Evolutionary conservation across 2,888 invertebrate species (phyloP).

Genomic region (Microctonus aethiopoides): DNA sequence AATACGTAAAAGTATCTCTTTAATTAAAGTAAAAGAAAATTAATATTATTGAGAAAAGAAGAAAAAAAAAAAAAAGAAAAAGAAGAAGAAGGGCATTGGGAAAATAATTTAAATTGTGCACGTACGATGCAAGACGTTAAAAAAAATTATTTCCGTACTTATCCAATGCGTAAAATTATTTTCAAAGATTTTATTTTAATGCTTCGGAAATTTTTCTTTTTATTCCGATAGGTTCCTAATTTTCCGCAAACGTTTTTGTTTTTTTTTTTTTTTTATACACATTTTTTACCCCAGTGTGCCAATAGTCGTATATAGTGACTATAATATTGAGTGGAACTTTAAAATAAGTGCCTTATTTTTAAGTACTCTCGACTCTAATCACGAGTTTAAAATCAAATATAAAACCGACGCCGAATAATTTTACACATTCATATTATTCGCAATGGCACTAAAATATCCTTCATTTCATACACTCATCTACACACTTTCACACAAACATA

Average conservation of each 20-base stretch:
- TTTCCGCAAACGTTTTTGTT: background rate
- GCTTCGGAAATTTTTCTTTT: background rate
- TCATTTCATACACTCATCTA: background rate
- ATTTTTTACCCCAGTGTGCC: conserved; percentile 2
- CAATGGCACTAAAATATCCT: background rate
- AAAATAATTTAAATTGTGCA: background rate
- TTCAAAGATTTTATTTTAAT: background rate
- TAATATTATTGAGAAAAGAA: conserved; percentile 16
- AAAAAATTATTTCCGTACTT: conserved; percentile 29
- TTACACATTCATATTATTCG: background rate
- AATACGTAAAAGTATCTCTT: background rate
- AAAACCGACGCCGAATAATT: background rate
- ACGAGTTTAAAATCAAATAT: background rate
- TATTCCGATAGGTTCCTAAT: background rate
- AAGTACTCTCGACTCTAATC: background rate
- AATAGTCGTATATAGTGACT: conserved; percentile 7
- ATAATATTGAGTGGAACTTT: background rate
- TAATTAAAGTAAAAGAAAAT: background rate
- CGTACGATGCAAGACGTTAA: background rate
- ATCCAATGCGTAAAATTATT: conserved; percentile 3
- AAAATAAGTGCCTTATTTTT: background rate
- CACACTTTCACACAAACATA: background rate
- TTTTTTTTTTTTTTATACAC: background rate
- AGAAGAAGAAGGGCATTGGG: background rate
- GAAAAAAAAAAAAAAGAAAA: background rate